These are phyloP conservation scores for Phalera bucephala DNA, from an alignment of 2,888 invertebrate genomes.

Conservation along the genomic window DNA sequence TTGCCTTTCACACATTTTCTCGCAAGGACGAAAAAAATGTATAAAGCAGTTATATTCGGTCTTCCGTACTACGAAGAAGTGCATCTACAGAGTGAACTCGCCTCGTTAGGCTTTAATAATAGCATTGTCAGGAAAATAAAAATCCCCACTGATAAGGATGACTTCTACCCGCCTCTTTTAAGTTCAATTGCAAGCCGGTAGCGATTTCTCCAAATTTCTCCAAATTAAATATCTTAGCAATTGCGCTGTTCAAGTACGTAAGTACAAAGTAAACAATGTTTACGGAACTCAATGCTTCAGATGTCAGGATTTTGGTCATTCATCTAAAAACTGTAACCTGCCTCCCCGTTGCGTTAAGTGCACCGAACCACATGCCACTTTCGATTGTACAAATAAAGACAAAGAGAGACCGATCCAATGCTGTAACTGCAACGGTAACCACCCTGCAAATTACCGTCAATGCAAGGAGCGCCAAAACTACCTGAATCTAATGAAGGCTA, in stretches of 20 bases:
- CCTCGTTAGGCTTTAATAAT: constrained; percentile 3
- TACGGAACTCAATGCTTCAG: constrained; percentile 14
- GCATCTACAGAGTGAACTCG: neutral
- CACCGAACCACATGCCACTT: too few relatives aligned
- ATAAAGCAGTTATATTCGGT: constrained; percentile 8
- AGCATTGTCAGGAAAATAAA: constrained; percentile 2
- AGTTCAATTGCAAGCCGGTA: constrained; percentile 4
- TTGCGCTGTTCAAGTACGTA: constrained; percentile 2
- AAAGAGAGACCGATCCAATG: too few relatives aligned
- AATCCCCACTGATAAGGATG: neutral
- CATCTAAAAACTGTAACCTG: constrained; percentile 11
- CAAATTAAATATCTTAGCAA: constrained; percentile 4
- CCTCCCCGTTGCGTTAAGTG: too few relatives aligned
- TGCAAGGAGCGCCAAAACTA: too few relatives aligned
- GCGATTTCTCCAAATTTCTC: constrained; percentile 3
- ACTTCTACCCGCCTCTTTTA: neutral
- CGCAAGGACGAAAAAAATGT: constrained; percentile 8
- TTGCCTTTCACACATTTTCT: constrained; percentile 8
- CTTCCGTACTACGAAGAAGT: constrained; percentile 7
- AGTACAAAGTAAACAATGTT: constrained; percentile 2
- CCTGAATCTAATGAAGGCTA: too few relatives aligned
- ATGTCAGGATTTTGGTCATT: constrained; percentile 17
- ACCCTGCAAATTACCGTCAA: too few relatives aligned
- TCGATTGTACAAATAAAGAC: too few relatives aligned
- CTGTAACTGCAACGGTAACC: too few relatives aligned